These are phyloP conservation scores for Psammodynastes pulverulentus DNA, from an alignment of 2,113 vertebrate species.

Conservation along the genomic window DNA sequence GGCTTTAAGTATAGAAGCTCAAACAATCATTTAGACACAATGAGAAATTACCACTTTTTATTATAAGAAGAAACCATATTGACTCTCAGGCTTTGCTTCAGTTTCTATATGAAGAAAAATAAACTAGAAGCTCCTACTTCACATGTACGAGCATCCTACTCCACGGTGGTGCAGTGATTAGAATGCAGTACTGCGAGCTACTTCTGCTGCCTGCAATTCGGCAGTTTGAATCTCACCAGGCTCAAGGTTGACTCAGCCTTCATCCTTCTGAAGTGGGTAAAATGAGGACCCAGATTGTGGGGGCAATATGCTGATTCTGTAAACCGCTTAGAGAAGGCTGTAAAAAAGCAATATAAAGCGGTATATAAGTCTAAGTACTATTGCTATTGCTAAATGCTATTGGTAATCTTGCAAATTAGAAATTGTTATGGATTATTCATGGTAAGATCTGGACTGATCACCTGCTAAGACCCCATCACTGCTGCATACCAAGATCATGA, in stretches of 20 bases:
- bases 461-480: background rate
- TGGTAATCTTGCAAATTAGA: background rate
- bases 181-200: no score
- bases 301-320: no score
- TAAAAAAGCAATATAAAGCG: no score
- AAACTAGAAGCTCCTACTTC: background rate
- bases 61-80: background rate
- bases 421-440: background rate
- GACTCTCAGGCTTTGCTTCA: background rate
- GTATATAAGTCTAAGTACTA: no score
- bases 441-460: background rate
- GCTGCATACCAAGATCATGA: background rate
- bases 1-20: background rate
- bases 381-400: background rate
- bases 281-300: no score
- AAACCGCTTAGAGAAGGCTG: no score
- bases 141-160: background rate
- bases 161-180: no score
- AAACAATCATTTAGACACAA: background rate
- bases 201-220: no score
- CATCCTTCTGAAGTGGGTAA: no score
- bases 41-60: background rate
- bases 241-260: no score
- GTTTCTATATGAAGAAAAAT: background rate
- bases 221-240: no score